A percentile compares a stretch with the other conserved stretches of the same genome.
Evolutionary conservation across 2,113 vertebrate species (phyloP).

Genomic region (Camelus dromedarius): DNA sequence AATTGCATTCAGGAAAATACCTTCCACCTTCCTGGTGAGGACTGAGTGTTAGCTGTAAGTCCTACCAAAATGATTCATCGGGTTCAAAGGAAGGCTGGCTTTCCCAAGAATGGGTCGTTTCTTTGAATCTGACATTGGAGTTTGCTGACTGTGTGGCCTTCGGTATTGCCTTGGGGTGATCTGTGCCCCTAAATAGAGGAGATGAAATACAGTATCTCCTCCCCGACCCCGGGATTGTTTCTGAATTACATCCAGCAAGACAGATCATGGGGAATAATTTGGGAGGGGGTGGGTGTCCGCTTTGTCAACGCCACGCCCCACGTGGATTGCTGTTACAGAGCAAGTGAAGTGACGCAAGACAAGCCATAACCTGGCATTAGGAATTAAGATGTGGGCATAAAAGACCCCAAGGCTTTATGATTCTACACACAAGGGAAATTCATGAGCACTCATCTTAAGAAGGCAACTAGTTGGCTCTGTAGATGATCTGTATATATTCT

Average conservation of each 20-base stretch:
- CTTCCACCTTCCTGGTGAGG: background rate
- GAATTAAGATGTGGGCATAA: background rate
- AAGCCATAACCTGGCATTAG: no score
- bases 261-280: no score
- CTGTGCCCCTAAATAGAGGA: background rate
- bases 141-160: background rate
- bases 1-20: background rate
- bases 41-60: background rate
- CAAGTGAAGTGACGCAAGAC: background rate
- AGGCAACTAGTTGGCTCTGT: background rate
- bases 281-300: fast-evolving
- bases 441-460: no score
- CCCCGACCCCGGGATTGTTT: background rate
- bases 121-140: background rate
- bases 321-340: background rate
- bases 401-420: background rate
- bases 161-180: no score
- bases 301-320: no score
- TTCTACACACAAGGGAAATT: background rate
- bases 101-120: background rate
- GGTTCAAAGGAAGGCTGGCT: no score
- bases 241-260: background rate
- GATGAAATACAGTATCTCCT: background rate
- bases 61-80: background rate
- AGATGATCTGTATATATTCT: no score